A percentile compares a stretch with the other conserved stretches of the same genome.
Evolutionary conservation across 2,888 invertebrate genomes (phyloP).

Genomic region (Acrobasis consociella): DNA sequence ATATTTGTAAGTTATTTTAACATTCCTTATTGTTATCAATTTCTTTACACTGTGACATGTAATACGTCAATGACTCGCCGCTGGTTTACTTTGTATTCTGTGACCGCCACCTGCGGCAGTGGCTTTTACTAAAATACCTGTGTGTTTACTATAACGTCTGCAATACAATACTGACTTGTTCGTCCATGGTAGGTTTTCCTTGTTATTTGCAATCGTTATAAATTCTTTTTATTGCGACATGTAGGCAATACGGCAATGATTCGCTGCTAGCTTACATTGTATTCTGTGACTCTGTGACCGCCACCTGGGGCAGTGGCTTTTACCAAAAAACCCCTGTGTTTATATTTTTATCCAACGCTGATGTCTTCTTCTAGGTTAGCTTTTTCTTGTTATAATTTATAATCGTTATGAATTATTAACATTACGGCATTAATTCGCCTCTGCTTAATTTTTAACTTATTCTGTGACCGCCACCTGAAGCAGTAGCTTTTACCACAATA

Average conservation of each 20-base stretch:
- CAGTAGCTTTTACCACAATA: slow-evolving; percentile 51
- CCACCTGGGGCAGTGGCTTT: slow-evolving; percentile 72
- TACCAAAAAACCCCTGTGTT: slow-evolving; percentile 17
- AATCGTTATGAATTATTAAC: slow-evolving; percentile 11
- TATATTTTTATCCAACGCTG: no score
- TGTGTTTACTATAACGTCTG: background rate
- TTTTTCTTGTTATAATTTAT: background rate
- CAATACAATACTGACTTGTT: background rate
- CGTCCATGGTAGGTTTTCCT: background rate
- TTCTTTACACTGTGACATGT: slow-evolving; percentile 42
- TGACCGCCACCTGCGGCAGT: slow-evolving; percentile 72
- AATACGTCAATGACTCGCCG: slow-evolving; percentile 57
- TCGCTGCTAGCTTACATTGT: slow-evolving; percentile 73
- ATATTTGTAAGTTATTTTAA: no score
- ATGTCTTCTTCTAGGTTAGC: background rate
- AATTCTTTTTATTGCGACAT: slow-evolving; percentile 37
- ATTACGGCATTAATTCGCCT: slow-evolving; percentile 54
- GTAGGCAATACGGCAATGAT: slow-evolving; percentile 57
- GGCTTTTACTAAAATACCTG: slow-evolving; percentile 44
- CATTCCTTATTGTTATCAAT: background rate
- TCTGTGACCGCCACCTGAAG: slow-evolving; percentile 73
- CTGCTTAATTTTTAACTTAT: slow-evolving; percentile 74
- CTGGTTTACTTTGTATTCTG: slow-evolving; percentile 74
- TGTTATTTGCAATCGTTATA: background rate
- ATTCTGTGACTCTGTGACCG: slow-evolving; percentile 73